A percentile compares a stretch with the other conserved stretches of the same genome.
Evolutionary conservation across 2,113 vertebrate genomes (phyloP).

Genomic region (Thalassarche chlororhynchos): DNA sequence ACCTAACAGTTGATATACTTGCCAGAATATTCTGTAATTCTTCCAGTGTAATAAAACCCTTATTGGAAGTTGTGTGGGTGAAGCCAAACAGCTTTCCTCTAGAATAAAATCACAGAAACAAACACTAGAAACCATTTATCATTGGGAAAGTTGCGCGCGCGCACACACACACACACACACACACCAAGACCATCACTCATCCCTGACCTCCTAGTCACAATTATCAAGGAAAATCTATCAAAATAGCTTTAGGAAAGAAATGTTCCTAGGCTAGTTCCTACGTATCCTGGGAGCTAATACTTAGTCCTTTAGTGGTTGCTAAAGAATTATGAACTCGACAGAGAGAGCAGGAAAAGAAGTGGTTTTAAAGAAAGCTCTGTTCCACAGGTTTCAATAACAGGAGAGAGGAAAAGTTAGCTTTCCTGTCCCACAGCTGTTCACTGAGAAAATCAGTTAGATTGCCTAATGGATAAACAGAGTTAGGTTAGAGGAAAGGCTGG

Average conservation of each 20-base stretch:
- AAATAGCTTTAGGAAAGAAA: background rate
- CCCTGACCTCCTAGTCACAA: background rate
- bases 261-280: background rate
- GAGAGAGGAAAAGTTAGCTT: background rate
- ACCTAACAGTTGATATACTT: background rate
- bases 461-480: background rate
- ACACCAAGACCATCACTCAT: background rate
- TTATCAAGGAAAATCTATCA: background rate
- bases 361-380: background rate
- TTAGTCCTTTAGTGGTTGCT: background rate
- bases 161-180: too few relatives aligned
- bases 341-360: background rate
- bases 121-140: background rate
- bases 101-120: background rate
- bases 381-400: background rate
- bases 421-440: background rate
- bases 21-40: background rate
- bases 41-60: background rate
- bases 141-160: too few relatives aligned
- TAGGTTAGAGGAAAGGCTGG: background rate
- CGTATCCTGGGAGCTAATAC: background rate
- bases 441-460: background rate
- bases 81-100: background rate
- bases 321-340: background rate
- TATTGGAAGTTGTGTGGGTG: background rate